These are phyloP conservation scores for Drosophila prolongata DNA, from an alignment of 2,888 invertebrate species.

Conservation along the genomic window DNA sequence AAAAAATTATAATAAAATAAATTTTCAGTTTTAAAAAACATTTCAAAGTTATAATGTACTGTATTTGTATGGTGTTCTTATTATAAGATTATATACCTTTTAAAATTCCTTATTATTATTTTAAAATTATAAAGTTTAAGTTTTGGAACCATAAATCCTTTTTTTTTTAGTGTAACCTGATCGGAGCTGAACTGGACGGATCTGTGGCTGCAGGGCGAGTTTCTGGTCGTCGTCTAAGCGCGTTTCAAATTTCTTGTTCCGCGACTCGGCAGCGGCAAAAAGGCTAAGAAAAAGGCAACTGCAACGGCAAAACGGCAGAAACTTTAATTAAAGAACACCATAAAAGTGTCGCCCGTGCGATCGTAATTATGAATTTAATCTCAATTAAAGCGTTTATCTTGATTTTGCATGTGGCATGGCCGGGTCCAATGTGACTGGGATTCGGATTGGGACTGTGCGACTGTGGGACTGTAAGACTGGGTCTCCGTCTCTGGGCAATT, in stretches of 20 bases:
- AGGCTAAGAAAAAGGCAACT: slow-evolving; percentile 26
- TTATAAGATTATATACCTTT: too few relatives aligned
- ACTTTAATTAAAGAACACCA: slow-evolving; percentile 84
- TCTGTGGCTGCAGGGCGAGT: slow-evolving; percentile 46
- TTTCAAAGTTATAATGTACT: too few relatives aligned
- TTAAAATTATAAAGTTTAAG: too few relatives aligned
- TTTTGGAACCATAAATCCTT: not conserved
- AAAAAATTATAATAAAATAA: too few relatives aligned
- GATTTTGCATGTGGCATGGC: slow-evolving; percentile 61
- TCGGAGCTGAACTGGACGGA: slow-evolving; percentile 20
- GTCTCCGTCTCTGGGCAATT: slow-evolving; percentile 51
- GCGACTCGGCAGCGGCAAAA: slow-evolving; percentile 24
- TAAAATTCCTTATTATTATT: too few relatives aligned
- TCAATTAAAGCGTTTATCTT: slow-evolving; percentile 82
- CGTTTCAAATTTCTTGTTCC: slow-evolving; percentile 71
- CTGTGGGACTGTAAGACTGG: slow-evolving; percentile 7
- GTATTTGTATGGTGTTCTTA: too few relatives aligned
- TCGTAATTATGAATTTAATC: slow-evolving; percentile 85
- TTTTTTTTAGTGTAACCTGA: slow-evolving; percentile 1
- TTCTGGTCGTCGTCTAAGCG: slow-evolving; percentile 49
- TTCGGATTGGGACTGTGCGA: not conserved
- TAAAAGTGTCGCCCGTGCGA: slow-evolving; percentile 83
- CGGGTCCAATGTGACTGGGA: slow-evolving; percentile 2
- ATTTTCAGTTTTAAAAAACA: too few relatives aligned
- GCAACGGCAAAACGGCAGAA: slow-evolving; percentile 46